Evolutionary conservation across 1,140 invertebrate genomes (phyloP), one percentile per base, ranked within the genome.

Genomic region (Anastatus disparis): DNA sequence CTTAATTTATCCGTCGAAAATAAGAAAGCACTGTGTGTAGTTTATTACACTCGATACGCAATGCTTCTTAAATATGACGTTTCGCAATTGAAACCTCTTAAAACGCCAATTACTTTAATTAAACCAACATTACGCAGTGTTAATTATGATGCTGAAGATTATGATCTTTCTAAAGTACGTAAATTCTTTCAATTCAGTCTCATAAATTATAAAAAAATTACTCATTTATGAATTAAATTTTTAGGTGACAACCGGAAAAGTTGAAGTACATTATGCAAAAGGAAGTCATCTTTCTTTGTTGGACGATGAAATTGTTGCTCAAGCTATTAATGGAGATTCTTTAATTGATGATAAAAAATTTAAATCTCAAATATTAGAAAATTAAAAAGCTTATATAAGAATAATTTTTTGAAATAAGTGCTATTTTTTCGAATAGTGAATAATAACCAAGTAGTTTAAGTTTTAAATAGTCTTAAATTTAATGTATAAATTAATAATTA

Each of bases 221-320:
- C 15, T 52, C 24, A 27, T 15, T 26, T 26, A 10, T 46, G 7
- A 7, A 63, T 46, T 20, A 40, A 53, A 38, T 62, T 75, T 80
- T 31, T 27, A 85, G 82, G 29, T 85, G 6, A 84, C 83, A 8
- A 59, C 17, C 24, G 78, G 76, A 9, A 80, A 76, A 15, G 63
- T 85, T 2, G 74, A 78, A n/a, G 61, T 84, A 29, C 29, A 79
- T 59, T 62, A 67, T 0, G n/a, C 77, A 0, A 75, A 81, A 75
- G 92, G 92, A n/a, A 92, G 92, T 80, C 93, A 94, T 74, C 77
- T 89, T 0, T 89, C 87, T n/a, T 91, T 94, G 74, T 76, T 93
- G 66, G 89, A 93, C 22, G 90, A 90, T 77, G 83, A 86, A 24
- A 89, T 89, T 73, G 79, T 90, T 42, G 86, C 88, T 1, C 82